phyloP scores from a whole-genome alignment of 2,888 invertebrate genomes.

The Glaucopsyche alexis region DNA sequence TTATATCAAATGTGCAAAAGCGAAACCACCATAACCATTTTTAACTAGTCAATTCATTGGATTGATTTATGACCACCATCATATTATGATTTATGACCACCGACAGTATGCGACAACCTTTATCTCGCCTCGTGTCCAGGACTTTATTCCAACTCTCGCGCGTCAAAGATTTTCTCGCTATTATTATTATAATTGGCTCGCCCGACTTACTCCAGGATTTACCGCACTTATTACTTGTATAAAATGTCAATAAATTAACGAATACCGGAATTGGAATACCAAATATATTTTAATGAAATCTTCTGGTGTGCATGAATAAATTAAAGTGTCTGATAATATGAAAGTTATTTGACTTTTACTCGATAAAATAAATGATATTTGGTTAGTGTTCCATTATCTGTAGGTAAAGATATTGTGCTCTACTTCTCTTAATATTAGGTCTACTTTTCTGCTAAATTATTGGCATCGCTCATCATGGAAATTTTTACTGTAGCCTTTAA shows the following conservation, averaged over 20 bases:
- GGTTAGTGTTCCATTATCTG: too few relatives aligned
- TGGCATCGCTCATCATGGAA: too few relatives aligned
- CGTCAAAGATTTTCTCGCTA: neutral
- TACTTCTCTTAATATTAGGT: too few relatives aligned
- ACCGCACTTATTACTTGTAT: neutral
- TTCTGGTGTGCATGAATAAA: neutral
- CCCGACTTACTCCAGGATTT: neutral
- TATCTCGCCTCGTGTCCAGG: neutral
- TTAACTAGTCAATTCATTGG: too few relatives aligned
- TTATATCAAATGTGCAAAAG: too few relatives aligned
- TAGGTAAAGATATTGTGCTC: too few relatives aligned
- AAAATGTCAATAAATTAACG: constrained; percentile 12
- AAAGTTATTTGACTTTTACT: neutral
- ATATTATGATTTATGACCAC: neutral
- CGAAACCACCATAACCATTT: too few relatives aligned
- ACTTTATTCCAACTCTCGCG: neutral
- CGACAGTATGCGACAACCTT: neutral
- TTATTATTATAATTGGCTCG: neutral
- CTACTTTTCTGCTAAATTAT: too few relatives aligned
- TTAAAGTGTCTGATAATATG: neutral
- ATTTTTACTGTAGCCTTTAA: too few relatives aligned
- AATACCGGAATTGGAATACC: neutral
- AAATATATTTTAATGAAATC: neutral
- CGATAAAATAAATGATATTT: too few relatives aligned
- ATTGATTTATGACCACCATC: neutral